Conservation (phyloP, 2,113 vertebrate species). For the Nycticebus coucang region DNA sequence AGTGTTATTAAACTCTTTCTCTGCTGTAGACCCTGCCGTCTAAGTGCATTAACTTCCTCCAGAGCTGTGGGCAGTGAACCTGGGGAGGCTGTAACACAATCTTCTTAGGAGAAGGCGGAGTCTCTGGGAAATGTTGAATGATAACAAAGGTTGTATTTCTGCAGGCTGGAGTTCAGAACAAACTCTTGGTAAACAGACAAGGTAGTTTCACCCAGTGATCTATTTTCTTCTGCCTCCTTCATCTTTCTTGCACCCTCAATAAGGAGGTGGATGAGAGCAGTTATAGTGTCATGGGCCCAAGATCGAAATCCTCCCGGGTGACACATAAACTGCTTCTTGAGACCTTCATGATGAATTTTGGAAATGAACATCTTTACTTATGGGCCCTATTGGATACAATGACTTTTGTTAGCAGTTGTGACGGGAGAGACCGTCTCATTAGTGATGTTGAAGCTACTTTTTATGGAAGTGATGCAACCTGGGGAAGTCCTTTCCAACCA, state of each 20-base stretch:
- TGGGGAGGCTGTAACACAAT: neutral
- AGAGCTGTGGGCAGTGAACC: no score
- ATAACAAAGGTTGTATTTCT: neutral
- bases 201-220: neutral
- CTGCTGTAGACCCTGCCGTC: no score
- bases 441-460: neutral
- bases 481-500: neutral
- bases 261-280: neutral
- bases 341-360: neutral
- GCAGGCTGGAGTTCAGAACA: neutral
- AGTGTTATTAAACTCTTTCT: no score
- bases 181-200: neutral
- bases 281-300: neutral
- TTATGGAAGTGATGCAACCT: neutral
- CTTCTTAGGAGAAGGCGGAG: neutral
- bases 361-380: neutral
- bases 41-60: no score
- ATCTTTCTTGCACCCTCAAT: neutral
- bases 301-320: neutral
- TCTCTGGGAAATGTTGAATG: neutral
- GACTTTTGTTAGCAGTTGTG: neutral
- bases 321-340: neutral
- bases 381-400: neutral
- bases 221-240: neutral
- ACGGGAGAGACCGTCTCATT: neutral